A percentile compares a stretch with the other conserved stretches of the same genome.
Evolutionary conservation across 2,797 vertebrate genomes (phyloP).

Genomic region (Melanotaenia trifasciata): DNA sequence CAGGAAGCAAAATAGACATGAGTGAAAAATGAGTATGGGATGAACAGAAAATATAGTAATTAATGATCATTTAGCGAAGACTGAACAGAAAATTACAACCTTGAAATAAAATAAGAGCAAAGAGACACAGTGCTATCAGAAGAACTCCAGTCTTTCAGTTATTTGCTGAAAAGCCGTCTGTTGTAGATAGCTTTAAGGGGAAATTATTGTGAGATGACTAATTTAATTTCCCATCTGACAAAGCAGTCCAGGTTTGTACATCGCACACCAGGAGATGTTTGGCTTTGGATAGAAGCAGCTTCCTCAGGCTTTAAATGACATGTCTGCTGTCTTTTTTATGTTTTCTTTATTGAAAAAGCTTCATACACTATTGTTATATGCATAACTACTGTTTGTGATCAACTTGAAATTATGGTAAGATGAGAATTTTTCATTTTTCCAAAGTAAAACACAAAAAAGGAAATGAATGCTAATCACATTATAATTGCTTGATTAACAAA

Average conservation of each 20-base stretch:
- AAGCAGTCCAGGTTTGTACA: conserved; percentile 3
- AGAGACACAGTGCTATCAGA: background rate
- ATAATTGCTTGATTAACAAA: background rate
- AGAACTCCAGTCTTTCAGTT: background rate
- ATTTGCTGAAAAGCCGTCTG: background rate
- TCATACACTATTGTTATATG: background rate
- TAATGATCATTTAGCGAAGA: background rate
- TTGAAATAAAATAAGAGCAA: background rate
- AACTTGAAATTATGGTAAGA: background rate
- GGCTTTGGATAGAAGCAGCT: background rate
- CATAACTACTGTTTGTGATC: background rate
- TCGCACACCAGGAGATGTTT: conserved; percentile 3
- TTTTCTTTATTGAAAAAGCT: background rate
- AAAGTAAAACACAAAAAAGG: background rate
- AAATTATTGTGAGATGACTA: conserved; percentile 2
- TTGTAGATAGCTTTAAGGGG: background rate
- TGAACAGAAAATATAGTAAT: conserved; percentile 19
- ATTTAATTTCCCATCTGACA: conserved; percentile 14
- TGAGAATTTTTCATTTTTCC: background rate
- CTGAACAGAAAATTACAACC: background rate
- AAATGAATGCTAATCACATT: background rate
- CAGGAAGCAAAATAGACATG: conserved; percentile 28
- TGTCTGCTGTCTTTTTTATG: background rate
- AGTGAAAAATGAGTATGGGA: conserved; percentile 25
- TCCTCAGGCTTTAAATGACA: background rate